Percentiles rank a stretch among this genome's conserved stretches.
These are phyloP conservation scores for Columba guinea DNA, from an alignment of 2,797 vertebrate species.

Conservation along the genomic window DNA sequence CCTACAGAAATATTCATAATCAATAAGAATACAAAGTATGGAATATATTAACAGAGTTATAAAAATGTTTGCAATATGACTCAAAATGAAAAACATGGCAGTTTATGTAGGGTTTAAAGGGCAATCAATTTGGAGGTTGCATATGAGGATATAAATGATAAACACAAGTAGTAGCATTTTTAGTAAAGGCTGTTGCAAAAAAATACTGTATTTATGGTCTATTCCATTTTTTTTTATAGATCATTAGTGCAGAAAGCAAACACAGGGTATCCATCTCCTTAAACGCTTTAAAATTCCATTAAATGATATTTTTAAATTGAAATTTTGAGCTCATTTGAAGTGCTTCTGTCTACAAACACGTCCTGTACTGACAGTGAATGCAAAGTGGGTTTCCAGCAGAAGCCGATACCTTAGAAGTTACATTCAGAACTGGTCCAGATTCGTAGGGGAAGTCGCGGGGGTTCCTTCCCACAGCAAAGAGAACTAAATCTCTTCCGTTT, in stretches of 20 bases:
- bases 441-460: background rate
- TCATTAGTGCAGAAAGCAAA: slow-evolving; percentile 82
- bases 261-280: slow-evolving; percentile 73
- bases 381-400: background rate
- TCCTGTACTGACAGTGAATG: background rate
- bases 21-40: slow-evolving; percentile 80
- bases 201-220: slow-evolving; percentile 76
- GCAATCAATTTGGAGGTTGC: slow-evolving; percentile 81
- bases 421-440: background rate
- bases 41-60: slow-evolving; percentile 82
- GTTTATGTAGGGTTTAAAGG: slow-evolving; percentile 78
- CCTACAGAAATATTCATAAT: slow-evolving; percentile 81
- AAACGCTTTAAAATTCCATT: slow-evolving; percentile 77
- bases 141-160: slow-evolving; percentile 79
- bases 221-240: slow-evolving; percentile 80
- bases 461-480: background rate
- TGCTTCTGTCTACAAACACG: slow-evolving; percentile 13
- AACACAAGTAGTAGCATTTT: slow-evolving; percentile 78
- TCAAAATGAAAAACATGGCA: slow-evolving; percentile 79
- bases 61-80: slow-evolving; percentile 77
- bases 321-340: slow-evolving; percentile 64
- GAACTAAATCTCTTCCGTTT: background rate
- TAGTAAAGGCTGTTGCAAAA: slow-evolving; percentile 78
- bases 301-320: slow-evolving; percentile 78
- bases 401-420: background rate